Base-by-base conservation (phyloP, 2,888 invertebrate species). In the Nasonia oneida region DNA sequence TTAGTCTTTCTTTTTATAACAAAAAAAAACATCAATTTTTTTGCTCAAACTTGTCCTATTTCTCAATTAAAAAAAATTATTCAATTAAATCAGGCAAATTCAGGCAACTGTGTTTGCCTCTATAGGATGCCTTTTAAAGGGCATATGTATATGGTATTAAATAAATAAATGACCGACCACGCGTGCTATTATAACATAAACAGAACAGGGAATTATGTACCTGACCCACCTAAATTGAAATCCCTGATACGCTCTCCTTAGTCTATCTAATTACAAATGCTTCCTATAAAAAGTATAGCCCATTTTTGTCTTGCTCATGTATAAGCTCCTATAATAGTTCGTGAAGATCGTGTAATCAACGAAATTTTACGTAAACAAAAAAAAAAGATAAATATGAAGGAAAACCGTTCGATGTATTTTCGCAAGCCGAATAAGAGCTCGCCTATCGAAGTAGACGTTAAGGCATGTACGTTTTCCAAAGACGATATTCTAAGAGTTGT, bases 401-500 rank as follows among this genome's bases (percentile, higher is more conserved):
- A 87, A 83, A 83, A 37, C 83, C 77, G 81, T 87, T 87, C 80
- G 85, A 87, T 87, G 87, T 87, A 83, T 80, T 85, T 85, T 85
- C 71, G 70, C 73, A 85, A 82, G 74, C 47, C 47, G 47, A 80
- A 67, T 42, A n/a, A 71, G 50, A 50, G 61, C 50, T 84, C 23
- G 70, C 76, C 78, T 84, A 86, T 64, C 50, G 42, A 79, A 80
- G 37, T 87, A 82, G 53, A 61, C 57, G 37, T 79, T 84, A 86
- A 87, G 50, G 15, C 6, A 73, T 61, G 57, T 10, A 73, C 71
- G 57, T 80, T 83, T 86, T 83, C n/a, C 84, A 82, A 75, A 76
- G 29, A 79, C 23, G 42, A 84, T 83, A 84, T 87, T 87, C 77
- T 84, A 81, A 80, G 53, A 78, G 39, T 67, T 74, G 47, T 23